Percentiles rank a stretch among this genome's conserved stretches.
Evolutionary conservation across 2,797 vertebrate genomes (phyloP).

Genomic region (Scolopax bukidnonensis): DNA sequence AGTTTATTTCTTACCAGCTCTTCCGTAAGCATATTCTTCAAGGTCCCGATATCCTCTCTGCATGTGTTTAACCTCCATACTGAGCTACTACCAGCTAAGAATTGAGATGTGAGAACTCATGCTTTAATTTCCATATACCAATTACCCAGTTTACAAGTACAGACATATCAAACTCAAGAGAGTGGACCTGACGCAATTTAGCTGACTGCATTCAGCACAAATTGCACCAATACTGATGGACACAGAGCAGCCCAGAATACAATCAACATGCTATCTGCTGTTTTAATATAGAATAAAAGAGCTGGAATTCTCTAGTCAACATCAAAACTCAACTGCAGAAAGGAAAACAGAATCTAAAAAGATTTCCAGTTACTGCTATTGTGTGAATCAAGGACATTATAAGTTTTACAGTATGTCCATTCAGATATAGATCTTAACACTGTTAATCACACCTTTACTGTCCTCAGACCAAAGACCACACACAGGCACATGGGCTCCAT

Average conservation of each 20-base stretch:
- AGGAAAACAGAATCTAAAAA: neutral
- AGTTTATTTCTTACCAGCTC: neutral
- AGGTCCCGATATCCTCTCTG: neutral
- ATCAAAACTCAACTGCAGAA: neutral
- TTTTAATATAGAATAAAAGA: neutral
- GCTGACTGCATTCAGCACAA: neutral
- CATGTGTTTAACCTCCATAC: neutral
- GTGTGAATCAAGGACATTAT: no score
- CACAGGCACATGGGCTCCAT: fast-evolving
- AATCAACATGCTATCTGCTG: neutral
- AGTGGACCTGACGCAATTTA: neutral
- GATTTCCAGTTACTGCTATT: neutral
- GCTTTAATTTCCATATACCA: neutral
- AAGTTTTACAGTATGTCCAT: neutral
- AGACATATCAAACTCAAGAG: neutral
- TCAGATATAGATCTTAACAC: neutral
- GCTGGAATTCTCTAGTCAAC: neutral
- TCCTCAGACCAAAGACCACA: neutral
- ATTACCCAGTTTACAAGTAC: neutral
- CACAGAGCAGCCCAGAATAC: neutral
- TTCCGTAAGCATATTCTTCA: neutral
- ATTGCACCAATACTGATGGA: neutral
- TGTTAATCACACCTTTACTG: neutral
- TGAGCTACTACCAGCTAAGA: neutral
- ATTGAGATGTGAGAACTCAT: neutral